These are phyloP conservation scores for Brachypteracias leptosomus DNA, from an alignment of 2,113 vertebrate species.

Conservation along the genomic window DNA sequence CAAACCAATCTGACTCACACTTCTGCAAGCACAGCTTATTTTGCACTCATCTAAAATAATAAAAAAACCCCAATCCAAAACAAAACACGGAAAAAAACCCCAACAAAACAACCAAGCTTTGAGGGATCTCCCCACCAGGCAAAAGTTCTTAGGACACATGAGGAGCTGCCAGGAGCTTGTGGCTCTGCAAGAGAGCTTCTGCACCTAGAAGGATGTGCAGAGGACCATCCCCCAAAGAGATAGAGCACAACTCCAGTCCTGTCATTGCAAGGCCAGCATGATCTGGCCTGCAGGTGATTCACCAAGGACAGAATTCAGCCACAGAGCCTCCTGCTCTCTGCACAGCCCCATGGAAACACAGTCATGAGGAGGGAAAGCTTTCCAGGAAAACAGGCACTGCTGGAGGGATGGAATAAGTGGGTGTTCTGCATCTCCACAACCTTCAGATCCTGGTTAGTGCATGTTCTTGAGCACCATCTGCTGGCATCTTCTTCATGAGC, in stretches of 20 bases:
- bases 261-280: rapidly evolving
- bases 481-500: background rate
- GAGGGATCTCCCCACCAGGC: background rate
- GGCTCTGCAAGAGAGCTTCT: background rate
- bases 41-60: background rate
- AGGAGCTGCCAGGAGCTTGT: background rate
- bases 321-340: background rate
- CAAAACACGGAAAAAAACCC: background rate
- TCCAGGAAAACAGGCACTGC: background rate
- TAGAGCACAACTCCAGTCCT: background rate
- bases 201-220: background rate
- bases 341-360: background rate
- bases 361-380: background rate
- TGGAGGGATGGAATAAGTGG: background rate
- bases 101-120: background rate
- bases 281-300: background rate
- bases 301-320: background rate
- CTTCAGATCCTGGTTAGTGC: background rate
- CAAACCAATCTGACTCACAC: background rate
- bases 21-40: background rate
- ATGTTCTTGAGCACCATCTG: conserved; percentile 38
- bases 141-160: background rate
- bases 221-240: background rate
- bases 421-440: background rate
- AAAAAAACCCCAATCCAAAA: background rate